Percentiles rank a stretch among this genome's conserved stretches.
Evolutionary conservation across 2,797 vertebrate genomes (phyloP).

Genomic region (Anniella stebbinsi): DNA sequence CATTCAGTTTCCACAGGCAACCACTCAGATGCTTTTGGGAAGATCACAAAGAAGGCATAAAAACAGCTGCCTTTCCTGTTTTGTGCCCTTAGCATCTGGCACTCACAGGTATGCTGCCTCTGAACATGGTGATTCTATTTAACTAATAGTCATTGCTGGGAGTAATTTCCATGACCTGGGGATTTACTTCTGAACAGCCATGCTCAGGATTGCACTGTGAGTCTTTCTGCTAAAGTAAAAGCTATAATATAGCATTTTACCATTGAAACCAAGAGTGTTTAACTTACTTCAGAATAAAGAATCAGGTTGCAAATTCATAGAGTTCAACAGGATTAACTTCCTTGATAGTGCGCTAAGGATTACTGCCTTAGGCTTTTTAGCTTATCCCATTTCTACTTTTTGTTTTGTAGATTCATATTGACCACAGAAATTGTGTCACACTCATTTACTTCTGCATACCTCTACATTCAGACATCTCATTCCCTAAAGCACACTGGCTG

Average conservation of each 20-base stretch:
- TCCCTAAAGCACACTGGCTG: slow-evolving; percentile 36
- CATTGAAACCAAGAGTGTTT: no score
- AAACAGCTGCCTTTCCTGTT: background rate
- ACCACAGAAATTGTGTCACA: slow-evolving; percentile 41
- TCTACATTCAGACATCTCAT: slow-evolving; percentile 15
- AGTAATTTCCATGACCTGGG: background rate
- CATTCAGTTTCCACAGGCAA: background rate
- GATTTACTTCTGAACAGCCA: background rate
- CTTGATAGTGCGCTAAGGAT: background rate
- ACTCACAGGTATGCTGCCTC: no score
- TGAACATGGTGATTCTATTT: no score
- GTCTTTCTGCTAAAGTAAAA: background rate
- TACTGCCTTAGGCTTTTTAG: background rate
- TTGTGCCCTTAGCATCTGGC: background rate
- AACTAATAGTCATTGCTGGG: background rate
- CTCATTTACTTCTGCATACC: slow-evolving; percentile 24
- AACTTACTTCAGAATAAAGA: background rate
- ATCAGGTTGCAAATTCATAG: background rate
- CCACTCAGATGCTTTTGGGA: background rate
- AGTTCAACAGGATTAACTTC: background rate
- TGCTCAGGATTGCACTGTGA: background rate
- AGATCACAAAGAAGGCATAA: background rate
- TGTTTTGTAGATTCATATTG: slow-evolving; percentile 22
- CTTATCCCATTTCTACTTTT: background rate
- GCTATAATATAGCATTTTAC: background rate